Conservation (phyloP, 2,888 invertebrate species). For the Phorcus lineatus region DNA sequence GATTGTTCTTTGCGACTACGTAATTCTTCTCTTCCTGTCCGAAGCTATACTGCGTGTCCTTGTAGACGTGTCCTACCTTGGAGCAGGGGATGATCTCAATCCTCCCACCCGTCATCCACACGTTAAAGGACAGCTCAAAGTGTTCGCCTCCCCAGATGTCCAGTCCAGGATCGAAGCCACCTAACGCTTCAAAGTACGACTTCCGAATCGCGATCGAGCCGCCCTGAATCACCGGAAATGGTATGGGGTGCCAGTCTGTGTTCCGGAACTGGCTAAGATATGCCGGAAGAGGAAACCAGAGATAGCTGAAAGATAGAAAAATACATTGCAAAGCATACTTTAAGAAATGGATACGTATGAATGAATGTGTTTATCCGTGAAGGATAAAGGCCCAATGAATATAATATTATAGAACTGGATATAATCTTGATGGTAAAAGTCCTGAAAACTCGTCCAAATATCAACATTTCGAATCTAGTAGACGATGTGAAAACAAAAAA, state of each 20-base stretch:
- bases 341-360: too few relatives aligned
- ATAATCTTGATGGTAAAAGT: too few relatives aligned
- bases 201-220: constrained; percentile 96
- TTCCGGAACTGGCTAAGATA: constrained; percentile 5
- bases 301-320: constrained; percentile 19
- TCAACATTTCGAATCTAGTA: too few relatives aligned
- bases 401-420: too few relatives aligned
- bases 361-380: too few relatives aligned
- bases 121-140: constrained; percentile 94
- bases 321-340: neutral
- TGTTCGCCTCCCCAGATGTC: constrained; percentile 99
- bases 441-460: too few relatives aligned
- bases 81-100: constrained; percentile 48
- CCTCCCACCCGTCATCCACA: constrained; percentile 52
- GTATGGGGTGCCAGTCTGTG: constrained; percentile 21
- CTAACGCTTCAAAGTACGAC: constrained; percentile 92
- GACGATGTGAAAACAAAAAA: too few relatives aligned
- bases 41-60: constrained; percentile 36
- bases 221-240: constrained; percentile 79
- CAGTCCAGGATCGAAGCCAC: constrained; percentile 97
- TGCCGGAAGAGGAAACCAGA: constrained; percentile 27
- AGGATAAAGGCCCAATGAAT: too few relatives aligned
- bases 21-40: neutral
- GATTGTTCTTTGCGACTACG: constrained; percentile 25
- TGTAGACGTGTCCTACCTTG: constrained; percentile 49